phyloP scores from a whole-genome alignment of 2,888 invertebrate species.

The Taenaris catops region DNA sequence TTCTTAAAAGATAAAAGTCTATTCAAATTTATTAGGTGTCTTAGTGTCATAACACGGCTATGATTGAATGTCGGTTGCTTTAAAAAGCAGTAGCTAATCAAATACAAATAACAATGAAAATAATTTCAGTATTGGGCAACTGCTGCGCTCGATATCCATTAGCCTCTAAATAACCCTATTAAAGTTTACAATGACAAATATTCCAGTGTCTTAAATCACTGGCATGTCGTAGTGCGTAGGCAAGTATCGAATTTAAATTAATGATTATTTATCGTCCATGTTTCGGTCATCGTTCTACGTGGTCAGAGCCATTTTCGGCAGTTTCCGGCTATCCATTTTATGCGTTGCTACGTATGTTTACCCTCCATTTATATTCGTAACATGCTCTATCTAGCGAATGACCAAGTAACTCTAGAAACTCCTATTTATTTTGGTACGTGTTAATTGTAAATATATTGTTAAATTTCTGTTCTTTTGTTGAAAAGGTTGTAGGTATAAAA shows the following conservation, averaged over 20 bases:
- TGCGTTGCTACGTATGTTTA: constrained; percentile 19
- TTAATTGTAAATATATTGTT: no score
- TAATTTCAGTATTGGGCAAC: constrained; percentile 9
- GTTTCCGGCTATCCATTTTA: constrained; percentile 53
- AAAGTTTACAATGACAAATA: constrained; percentile 26
- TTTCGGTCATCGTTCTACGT: constrained; percentile 49
- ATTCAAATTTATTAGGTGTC: constrained; percentile 7
- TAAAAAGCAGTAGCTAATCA: constrained; percentile 10
- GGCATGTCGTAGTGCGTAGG: constrained; percentile 51
- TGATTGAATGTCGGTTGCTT: constrained; percentile 3
- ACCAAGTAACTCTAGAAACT: constrained; percentile 34
- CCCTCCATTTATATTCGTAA: constrained; percentile 45
- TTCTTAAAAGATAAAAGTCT: constrained; percentile 6
- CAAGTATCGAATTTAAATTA: constrained; percentile 65
- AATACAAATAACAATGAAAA: constrained; percentile 26
- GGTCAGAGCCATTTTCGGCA: constrained; percentile 49
- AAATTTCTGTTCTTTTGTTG: no score
- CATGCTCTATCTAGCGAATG: constrained; percentile 39
- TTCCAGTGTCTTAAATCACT: constrained; percentile 48
- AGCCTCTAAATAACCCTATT: constrained; percentile 13
- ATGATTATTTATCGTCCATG: constrained; percentile 57
- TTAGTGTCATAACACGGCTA: constrained; percentile 4
- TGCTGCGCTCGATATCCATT: constrained; percentile 5
- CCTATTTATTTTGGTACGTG: constrained; percentile 11
- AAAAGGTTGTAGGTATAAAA: no score